These are phyloP conservation scores for Eulithis testata DNA, from an alignment of 2,888 invertebrate species.

Conservation along the genomic window DNA sequence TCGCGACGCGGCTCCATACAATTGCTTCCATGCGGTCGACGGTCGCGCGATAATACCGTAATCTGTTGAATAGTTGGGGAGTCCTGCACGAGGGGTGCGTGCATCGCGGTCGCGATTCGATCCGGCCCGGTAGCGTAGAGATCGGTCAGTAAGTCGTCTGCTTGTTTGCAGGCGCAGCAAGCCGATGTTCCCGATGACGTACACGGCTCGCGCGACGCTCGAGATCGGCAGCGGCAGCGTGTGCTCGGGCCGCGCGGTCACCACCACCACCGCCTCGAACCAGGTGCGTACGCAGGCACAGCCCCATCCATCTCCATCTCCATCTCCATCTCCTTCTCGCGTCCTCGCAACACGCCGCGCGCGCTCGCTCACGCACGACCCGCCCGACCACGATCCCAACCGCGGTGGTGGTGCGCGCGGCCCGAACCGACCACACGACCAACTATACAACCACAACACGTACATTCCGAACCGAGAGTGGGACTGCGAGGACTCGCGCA, in stretches of 20 bases:
- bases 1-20: no score
- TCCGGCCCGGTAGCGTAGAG: conserved; percentile 11
- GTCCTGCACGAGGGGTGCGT: background rate
- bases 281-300: conserved; percentile 72
- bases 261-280: conserved; percentile 81
- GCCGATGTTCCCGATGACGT: conserved; percentile 79
- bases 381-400: conserved; percentile 20
- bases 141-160: conserved; percentile 26
- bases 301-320: conserved; percentile 24
- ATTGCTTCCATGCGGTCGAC: conserved; percentile 6
- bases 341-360: conserved; percentile 10
- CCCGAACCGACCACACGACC: conserved; percentile 39
- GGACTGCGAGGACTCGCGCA: conserved; percentile 25
- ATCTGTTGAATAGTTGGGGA: background rate
- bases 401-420: conserved; percentile 53
- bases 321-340: conserved; percentile 11
- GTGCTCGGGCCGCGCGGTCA: conserved; percentile 81
- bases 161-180: conserved; percentile 74
- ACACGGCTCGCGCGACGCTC: conserved; percentile 81
- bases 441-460: background rate
- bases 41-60: conserved; percentile 16
- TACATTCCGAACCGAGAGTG: conserved; percentile 12
- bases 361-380: conserved; percentile 20
- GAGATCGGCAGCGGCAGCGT: conserved; percentile 82
- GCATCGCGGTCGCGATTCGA: background rate